phyloP scores from a whole-genome alignment of 2,888 invertebrate species.

The Julus scandinavius region DNA sequence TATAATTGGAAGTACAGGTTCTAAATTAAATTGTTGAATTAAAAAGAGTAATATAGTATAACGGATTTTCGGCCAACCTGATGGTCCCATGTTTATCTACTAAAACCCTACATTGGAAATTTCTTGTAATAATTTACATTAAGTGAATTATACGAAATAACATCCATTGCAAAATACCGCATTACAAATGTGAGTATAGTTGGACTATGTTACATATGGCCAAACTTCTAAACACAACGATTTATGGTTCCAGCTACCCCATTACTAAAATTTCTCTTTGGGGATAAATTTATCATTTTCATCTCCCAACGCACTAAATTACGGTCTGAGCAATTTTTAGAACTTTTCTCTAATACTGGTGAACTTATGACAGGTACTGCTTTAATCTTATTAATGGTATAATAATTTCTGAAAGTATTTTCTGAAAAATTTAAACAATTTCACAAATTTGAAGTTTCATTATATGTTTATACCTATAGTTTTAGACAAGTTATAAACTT shows the following conservation, averaged over 20 bases:
- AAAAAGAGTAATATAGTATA: not conserved
- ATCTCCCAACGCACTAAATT: not conserved
- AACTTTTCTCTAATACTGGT: not conserved
- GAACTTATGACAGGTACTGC: too few species aligned
- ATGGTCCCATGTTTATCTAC: not conserved
- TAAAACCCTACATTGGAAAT: not conserved
- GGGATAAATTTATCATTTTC: conserved; percentile 26
- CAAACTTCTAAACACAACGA: conserved; percentile 25
- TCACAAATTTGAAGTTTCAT: too few species aligned
- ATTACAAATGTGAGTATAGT: not conserved
- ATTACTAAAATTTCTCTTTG: conserved; percentile 7
- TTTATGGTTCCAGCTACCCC: conserved; percentile 15
- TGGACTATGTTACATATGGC: not conserved
- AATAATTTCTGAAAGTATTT: too few species aligned
- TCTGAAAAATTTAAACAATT: too few species aligned
- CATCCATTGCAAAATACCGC: not conserved
- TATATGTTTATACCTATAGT: too few species aligned
- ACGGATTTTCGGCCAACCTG: not conserved
- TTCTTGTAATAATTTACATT: conserved; percentile 13
- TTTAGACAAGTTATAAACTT: too few species aligned
- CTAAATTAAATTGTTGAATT: conserved; percentile 22
- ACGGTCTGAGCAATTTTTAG: not conserved
- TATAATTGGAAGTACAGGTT: not conserved
- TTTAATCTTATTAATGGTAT: too few species aligned
- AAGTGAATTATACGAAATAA: conserved; percentile 33